Conservation (phyloP, 2,113 vertebrate species). For the Cynopterus brachyotis region DNA sequence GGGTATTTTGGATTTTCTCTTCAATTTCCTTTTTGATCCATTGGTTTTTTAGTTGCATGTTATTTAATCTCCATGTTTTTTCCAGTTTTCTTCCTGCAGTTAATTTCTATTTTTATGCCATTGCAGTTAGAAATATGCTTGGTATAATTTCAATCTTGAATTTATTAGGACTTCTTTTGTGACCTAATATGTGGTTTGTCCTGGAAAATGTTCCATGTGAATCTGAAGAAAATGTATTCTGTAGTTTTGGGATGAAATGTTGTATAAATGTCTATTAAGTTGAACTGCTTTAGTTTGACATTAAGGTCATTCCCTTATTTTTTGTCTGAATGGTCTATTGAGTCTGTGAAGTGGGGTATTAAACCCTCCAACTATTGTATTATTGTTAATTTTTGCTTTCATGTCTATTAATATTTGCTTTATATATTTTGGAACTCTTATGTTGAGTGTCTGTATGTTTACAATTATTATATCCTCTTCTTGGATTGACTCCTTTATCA, state of each 20-base stretch:
- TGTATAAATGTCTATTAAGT: not conserved
- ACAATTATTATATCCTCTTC: not conserved
- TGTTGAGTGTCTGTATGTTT: not conserved
- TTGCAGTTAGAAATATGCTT: no score
- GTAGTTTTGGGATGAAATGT: not conserved
- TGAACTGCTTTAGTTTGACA: not conserved
- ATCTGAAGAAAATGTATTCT: not conserved
- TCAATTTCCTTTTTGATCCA: no score
- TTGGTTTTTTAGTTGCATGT: no score
- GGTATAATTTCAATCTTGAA: not conserved
- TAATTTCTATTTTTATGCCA: no score
- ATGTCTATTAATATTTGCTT: not conserved
- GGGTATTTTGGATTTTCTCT: not conserved
- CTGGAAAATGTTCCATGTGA: not conserved
- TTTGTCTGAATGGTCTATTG: not conserved
- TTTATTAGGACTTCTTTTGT: not conserved
- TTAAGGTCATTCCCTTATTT: not conserved
- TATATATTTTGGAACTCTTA: not conserved
- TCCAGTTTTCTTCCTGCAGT: no score
- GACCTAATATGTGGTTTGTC: not conserved
- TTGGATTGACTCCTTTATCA: not conserved
- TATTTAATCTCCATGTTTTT: no score
- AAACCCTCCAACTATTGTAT: not conserved
- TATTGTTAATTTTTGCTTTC: not conserved
- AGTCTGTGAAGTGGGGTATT: not conserved